These are phyloP conservation scores for Apocheima hispidaria DNA, from an alignment of 2,888 invertebrate genomes.

Conservation along the genomic window DNA sequence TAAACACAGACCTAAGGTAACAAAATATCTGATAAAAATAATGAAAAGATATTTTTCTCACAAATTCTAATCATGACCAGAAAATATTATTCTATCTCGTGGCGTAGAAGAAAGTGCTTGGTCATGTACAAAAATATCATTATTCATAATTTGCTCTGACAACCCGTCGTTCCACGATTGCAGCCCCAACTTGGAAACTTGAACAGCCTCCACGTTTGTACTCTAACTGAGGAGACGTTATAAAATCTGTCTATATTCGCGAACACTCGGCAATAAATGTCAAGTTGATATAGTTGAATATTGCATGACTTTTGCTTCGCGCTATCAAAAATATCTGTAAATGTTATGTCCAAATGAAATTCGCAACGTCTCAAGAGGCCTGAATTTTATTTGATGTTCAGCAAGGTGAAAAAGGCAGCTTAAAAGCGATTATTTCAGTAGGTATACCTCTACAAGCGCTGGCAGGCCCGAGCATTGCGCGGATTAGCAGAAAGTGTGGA, in stretches of 20 bases:
- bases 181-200: conserved; percentile 41
- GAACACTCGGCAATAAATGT: conserved; percentile 28
- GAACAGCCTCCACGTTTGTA: conserved; percentile 44
- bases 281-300: conserved; percentile 27
- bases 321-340: conserved; percentile 18
- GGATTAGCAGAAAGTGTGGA: conserved; percentile 53
- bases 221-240: conserved; percentile 11
- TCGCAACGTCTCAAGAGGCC: conserved; percentile 8
- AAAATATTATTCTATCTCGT: conserved; percentile 30
- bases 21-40: conserved; percentile 9
- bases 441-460: conserved; percentile 45
- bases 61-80: conserved; percentile 29
- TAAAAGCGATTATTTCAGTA: conserved; percentile 49
- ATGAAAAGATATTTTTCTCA: conserved; percentile 22
- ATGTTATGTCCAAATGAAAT: conserved; percentile 16
- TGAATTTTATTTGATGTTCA: conserved; percentile 40
- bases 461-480: conserved; percentile 35
- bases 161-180: conserved; percentile 48
- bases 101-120: conserved; percentile 44
- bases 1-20: not conserved
- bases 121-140: conserved; percentile 49
- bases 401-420: conserved; percentile 49
- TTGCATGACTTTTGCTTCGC: conserved; percentile 13
- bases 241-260: conserved; percentile 26
- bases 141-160: conserved; percentile 60